phyloP scores from a whole-genome alignment of 2,797 vertebrate species.

The Danio albolineatus region DNA sequence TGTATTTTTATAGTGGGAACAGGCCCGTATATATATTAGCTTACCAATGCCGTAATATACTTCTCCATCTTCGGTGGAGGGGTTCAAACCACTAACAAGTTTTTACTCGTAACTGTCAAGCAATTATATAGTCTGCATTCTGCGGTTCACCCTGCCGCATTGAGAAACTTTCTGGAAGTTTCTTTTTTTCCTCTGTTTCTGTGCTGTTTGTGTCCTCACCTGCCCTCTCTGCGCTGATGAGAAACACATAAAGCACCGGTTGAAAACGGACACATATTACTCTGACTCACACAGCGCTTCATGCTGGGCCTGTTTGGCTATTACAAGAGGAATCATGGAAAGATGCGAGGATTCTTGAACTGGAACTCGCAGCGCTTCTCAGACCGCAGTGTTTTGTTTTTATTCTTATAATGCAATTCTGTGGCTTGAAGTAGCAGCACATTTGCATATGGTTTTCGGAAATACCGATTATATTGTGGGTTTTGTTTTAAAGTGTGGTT shows the following conservation, averaged over 20 bases:
- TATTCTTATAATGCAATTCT: not conserved
- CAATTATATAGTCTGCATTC: conserved; percentile 11
- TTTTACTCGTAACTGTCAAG: conserved; percentile 50
- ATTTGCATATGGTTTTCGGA: not conserved
- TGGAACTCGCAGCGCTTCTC: not conserved
- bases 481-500: not conserved
- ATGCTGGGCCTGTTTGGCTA: conserved; percentile 12
- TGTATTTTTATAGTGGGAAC: conserved; percentile 47
- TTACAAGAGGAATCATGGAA: not conserved
- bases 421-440: not conserved
- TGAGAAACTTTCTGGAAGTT: conserved; percentile 17
- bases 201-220: conserved; percentile 48
- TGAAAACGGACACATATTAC: conserved; percentile 32
- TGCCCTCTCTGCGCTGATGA: conserved; percentile 44
- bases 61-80: conserved; percentile 25
- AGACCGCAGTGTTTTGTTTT: conserved; percentile 2
- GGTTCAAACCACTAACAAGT: conserved; percentile 48
- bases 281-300: not conserved
- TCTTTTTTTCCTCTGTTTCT: not conserved
- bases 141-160: conserved; percentile 21
- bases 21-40: conserved; percentile 20
- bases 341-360: conserved; percentile 6
- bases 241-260: conserved; percentile 41
- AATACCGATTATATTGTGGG: not conserved
- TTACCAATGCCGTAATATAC: conserved; percentile 16